Base-by-base conservation (phyloP, 2,113 vertebrate species). In the Ellobius talpinus region DNA sequence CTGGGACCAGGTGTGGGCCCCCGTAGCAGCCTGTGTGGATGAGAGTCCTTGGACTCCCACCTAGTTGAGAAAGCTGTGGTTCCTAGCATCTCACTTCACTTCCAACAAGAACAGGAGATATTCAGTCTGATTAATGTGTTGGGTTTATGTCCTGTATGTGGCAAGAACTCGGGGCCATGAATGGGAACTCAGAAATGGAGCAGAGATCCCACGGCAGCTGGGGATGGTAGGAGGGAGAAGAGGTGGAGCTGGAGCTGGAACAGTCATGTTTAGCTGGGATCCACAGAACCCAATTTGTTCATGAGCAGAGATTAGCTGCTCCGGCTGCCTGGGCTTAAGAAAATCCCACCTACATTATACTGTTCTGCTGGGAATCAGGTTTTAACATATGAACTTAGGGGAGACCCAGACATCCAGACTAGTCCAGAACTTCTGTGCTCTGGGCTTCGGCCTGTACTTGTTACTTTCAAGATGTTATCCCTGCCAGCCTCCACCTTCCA, bases 171-270 rank as follows among this genome's bases (percentile, higher is more conserved):
- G 0, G 50, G 58, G 65, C 65, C 86, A 3, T 23, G 47, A 52
- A 24, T 65, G 90, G 16, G 52, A 66, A 8, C 29, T 74, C 0
- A 23, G 68, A 36, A 77, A 26, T 52, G 13, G 77, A 63, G 79
- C 11, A 23, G 24, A 91, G 61, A n/a, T 33, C 24, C 33, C 9
- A 0, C 9, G n/a, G n/a, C 23, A 33, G 12, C n/a, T 11, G 24
- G 0, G 0, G 11, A 50, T 84, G 1, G 1, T 2, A 5, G 66
- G 29, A 47, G 50, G 77, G 26, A 11, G 36, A 45, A 4, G n/a
- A 24, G 7, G 24, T 45, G 2, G 93, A 42, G 9, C 36, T 33
- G 24, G n/a, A 12, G 63, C 74, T 0, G 0, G 4, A 65, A 87
- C 76, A 65, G 24, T 17, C 5, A 0, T 31, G 33, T 21, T 29